Evolutionary conservation across 2,888 invertebrate species (phyloP).

Genomic region (Aspidiotus rigidus): DNA sequence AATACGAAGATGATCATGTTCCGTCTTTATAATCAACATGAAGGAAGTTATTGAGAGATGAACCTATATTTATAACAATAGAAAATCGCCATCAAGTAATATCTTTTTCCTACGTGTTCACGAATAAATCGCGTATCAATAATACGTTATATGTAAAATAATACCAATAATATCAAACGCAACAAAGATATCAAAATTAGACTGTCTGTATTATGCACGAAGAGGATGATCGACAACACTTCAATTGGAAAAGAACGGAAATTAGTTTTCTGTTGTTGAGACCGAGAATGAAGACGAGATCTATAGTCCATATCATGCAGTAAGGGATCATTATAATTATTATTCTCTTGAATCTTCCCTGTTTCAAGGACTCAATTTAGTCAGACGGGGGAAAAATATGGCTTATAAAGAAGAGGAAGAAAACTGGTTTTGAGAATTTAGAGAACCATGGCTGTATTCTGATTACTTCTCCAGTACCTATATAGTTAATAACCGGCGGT

Average conservation of each 20-base stretch:
- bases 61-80: too few relatives aligned
- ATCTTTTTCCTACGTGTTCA: too few relatives aligned
- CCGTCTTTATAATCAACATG: too few relatives aligned
- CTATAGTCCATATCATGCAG: neutral
- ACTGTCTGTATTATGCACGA: neutral
- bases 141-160: too few relatives aligned
- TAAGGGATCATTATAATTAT: neutral
- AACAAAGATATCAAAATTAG: conserved; percentile 4
- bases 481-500: conserved; percentile 3
- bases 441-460: conserved; percentile 2
- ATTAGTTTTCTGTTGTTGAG: neutral
- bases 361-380: conserved; percentile 2
- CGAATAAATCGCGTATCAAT: too few relatives aligned
- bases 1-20: too few relatives aligned
- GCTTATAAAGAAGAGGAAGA: neutral
- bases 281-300: neutral
- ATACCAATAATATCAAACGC: neutral
- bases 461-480: neutral
- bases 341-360: neutral
- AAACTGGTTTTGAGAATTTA: neutral
- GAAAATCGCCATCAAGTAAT: too few relatives aligned
- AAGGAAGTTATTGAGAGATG: too few relatives aligned
- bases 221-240: neutral
- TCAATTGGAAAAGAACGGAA: neutral
- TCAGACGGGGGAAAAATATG: neutral